Evolutionary conservation across 2,888 invertebrate species (phyloP).

Genomic region (Sabatieria punctata): DNA sequence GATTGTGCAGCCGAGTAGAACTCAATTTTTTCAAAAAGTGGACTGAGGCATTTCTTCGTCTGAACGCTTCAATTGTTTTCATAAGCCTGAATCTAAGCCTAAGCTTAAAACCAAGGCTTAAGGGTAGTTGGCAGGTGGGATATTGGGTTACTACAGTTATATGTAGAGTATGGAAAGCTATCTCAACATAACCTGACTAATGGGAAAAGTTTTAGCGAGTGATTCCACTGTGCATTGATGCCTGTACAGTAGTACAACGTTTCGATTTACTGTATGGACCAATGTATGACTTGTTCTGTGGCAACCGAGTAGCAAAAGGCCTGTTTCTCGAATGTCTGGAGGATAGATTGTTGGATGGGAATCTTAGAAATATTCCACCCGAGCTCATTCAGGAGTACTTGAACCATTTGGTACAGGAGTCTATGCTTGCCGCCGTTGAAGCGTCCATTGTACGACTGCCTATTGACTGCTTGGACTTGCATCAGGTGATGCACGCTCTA

Average conservation of each 20-base stretch:
- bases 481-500: slow-evolving; percentile 41
- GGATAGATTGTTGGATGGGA: slow-evolving; percentile 32
- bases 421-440: slow-evolving; percentile 48
- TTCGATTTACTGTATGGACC: slow-evolving; percentile 45
- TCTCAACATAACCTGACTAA: too few species aligned
- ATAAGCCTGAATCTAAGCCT: too few species aligned
- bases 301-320: slow-evolving; percentile 45
- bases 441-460: slow-evolving; percentile 53
- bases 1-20: too few species aligned
- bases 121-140: too few species aligned
- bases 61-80: too few species aligned
- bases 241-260: slow-evolving; percentile 4
- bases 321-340: slow-evolving; percentile 53
- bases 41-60: too few species aligned
- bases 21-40: too few species aligned
- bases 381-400: slow-evolving; percentile 54
- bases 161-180: too few species aligned
- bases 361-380: slow-evolving; percentile 43
- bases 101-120: too few species aligned
- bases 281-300: slow-evolving; percentile 46
- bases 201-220: not conserved
- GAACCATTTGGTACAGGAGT: slow-evolving; percentile 46
- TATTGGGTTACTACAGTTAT: too few species aligned
- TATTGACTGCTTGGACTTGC: slow-evolving; percentile 55
- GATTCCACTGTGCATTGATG: slow-evolving; percentile 3